phyloP scores from a whole-genome alignment of 2,113 vertebrate genomes.

The Sinocyclocheilus rhinocerous region DNA sequence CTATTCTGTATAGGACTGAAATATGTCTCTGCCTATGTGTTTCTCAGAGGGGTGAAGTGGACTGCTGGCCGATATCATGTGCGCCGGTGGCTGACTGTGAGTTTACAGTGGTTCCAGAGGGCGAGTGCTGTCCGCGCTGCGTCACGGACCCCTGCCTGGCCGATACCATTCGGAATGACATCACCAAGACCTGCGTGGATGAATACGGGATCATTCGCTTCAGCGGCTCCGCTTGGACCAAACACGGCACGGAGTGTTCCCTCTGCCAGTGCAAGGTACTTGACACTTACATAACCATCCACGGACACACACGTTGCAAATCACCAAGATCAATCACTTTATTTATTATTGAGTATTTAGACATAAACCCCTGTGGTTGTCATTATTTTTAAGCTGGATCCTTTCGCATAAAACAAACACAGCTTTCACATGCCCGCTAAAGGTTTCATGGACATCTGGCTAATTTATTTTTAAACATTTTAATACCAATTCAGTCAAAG shows the following conservation, averaged over 20 bases:
- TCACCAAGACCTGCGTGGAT: slow-evolving; percentile 95
- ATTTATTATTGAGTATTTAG: neutral
- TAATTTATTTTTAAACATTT: slow-evolving; percentile 2
- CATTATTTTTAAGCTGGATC: neutral
- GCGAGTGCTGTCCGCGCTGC: slow-evolving; percentile 91
- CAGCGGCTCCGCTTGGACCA: slow-evolving; percentile 96
- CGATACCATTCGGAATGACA: slow-evolving; percentile 90
- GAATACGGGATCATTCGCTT: slow-evolving; percentile 90
- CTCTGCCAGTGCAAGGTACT: slow-evolving; percentile 93
- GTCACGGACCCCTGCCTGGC: slow-evolving; percentile 94
- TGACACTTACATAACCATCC: slow-evolving; percentile 4
- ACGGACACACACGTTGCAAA: neutral
- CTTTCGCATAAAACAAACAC: neutral
- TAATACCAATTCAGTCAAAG: slow-evolving; percentile 2
- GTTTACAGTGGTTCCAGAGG: slow-evolving; percentile 89
- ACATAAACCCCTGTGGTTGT: neutral
- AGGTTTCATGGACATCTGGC: slow-evolving; percentile 22
- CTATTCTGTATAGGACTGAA: neutral
- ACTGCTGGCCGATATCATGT: slow-evolving; percentile 95
- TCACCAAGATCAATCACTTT: neutral
- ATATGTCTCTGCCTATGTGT: neutral
- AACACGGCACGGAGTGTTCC: slow-evolving; percentile 94
- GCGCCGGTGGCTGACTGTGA: slow-evolving; percentile 88
- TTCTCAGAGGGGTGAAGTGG: slow-evolving; percentile 91
- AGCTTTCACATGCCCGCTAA: neutral